phyloP scores from a whole-genome alignment of 2,888 invertebrate species.

The Apocheima hispidaria region DNA sequence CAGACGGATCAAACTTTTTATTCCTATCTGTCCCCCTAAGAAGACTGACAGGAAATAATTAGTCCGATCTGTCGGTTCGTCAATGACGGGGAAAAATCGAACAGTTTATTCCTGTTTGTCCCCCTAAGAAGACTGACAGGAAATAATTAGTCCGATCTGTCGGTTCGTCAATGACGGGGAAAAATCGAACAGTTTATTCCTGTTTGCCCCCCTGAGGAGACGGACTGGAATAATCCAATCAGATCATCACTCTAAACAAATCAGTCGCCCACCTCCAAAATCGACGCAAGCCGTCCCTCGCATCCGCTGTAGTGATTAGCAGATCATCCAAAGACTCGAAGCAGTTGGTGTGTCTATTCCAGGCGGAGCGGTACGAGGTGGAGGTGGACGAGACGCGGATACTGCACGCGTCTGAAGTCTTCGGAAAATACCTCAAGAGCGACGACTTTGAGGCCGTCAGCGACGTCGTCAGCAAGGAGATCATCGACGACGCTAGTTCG shows the following conservation, averaged over 20 bases:
- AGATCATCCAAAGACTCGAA: constrained; percentile 36
- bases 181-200: too few relatives aligned
- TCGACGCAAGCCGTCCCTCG: not conserved
- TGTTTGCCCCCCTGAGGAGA: too few relatives aligned
- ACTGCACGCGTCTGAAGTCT: constrained; percentile 89
- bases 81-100: too few relatives aligned
- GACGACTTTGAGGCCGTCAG: constrained; percentile 78
- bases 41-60: too few relatives aligned
- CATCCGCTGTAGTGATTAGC: constrained; percentile 16
- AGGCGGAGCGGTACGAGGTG: constrained; percentile 94
- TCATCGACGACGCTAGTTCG: constrained; percentile 69
- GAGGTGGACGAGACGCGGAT: constrained; percentile 95
- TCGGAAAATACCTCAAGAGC: constrained; percentile 83
- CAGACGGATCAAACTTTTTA: too few relatives aligned
- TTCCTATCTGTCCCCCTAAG: too few relatives aligned
- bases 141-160: too few relatives aligned
- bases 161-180: too few relatives aligned
- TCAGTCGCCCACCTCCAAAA: not conserved
- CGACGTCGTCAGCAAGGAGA: constrained; percentile 68
- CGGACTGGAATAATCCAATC: too few relatives aligned
- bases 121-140: too few relatives aligned
- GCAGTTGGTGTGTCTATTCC: constrained; percentile 55
- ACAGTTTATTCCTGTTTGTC: too few relatives aligned
- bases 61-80: too few relatives aligned
- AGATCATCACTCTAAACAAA: not conserved